Percentiles rank a stretch among this genome's conserved stretches.
phyloP scores from a whole-genome alignment of 1,140 invertebrate species.

The Lamellibrachia luymesi region DNA sequence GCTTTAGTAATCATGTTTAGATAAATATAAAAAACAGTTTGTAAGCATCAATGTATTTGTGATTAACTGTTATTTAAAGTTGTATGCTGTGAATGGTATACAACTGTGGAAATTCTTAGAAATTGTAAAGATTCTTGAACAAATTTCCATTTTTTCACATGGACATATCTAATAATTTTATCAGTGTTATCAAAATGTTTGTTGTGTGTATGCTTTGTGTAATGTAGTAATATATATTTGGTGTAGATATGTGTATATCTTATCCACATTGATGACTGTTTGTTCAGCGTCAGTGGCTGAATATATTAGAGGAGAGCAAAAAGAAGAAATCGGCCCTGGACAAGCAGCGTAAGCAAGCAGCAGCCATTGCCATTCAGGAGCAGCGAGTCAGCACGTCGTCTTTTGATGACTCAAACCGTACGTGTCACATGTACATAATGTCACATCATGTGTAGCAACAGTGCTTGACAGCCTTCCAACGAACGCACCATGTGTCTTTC shows the following conservation, averaged over 20 bases:
- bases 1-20: background rate
- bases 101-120: too few relatives aligned
- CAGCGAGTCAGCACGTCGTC: background rate
- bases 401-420: constrained; percentile 22
- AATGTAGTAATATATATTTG: background rate
- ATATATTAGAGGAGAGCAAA: constrained; percentile 88
- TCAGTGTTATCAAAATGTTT: background rate
- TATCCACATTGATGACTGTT: background rate
- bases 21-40: too few relatives aligned
- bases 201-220: background rate
- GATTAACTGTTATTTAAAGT: too few relatives aligned
- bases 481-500: background rate
- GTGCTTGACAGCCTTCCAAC: background rate
- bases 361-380: constrained; percentile 50
- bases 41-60: too few relatives aligned
- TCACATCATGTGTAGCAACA: too few relatives aligned
- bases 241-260: background rate
- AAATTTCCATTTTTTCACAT: too few relatives aligned
- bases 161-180: too few relatives aligned
- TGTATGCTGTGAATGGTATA: too few relatives aligned
- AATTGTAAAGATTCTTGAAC: too few relatives aligned
- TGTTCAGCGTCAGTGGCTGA: constrained; percentile 84
- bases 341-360: constrained; percentile 61
- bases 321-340: constrained; percentile 64
- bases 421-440: background rate